These are phyloP conservation scores for Tympanoctomys barrerae DNA, from an alignment of 2,797 vertebrate genomes.

Conservation along the genomic window DNA sequence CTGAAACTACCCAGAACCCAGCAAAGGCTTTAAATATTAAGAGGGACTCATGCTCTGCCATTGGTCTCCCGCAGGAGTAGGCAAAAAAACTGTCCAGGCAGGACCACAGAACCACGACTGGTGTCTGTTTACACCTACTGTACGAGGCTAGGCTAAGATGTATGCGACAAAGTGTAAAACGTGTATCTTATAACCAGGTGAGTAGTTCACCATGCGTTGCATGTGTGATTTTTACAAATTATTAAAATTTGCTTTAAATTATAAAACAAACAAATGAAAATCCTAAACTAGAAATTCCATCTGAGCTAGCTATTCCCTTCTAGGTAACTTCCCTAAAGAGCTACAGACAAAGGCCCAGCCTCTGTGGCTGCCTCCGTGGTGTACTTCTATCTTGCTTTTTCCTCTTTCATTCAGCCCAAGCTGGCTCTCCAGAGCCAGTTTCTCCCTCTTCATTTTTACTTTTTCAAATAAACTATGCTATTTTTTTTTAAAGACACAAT, in stretches of 20 bases:
- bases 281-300: not conserved
- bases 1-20: not conserved
- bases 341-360: not conserved
- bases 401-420: not conserved
- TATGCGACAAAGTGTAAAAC: not conserved
- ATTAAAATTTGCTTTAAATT: not conserved
- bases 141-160: not conserved
- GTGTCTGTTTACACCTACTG: no score
- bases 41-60: not conserved
- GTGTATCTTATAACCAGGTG: not conserved
- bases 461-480: not conserved
- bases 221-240: not conserved
- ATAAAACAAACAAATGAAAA: not conserved
- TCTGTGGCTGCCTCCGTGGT: not conserved
- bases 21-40: not conserved
- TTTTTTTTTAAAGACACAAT: not conserved
- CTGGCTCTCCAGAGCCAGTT: not conserved
- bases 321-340: not conserved
- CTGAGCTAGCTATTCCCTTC: not conserved
- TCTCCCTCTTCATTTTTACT: not conserved
- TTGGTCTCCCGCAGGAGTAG: not conserved
- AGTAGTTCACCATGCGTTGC: not conserved
- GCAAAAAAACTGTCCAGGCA: not conserved
- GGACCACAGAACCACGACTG: not conserved
- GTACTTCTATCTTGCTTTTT: not conserved